Evolutionary conservation across 2,113 vertebrate species (phyloP).

Genomic region (Neodon shergylaensis): DNA sequence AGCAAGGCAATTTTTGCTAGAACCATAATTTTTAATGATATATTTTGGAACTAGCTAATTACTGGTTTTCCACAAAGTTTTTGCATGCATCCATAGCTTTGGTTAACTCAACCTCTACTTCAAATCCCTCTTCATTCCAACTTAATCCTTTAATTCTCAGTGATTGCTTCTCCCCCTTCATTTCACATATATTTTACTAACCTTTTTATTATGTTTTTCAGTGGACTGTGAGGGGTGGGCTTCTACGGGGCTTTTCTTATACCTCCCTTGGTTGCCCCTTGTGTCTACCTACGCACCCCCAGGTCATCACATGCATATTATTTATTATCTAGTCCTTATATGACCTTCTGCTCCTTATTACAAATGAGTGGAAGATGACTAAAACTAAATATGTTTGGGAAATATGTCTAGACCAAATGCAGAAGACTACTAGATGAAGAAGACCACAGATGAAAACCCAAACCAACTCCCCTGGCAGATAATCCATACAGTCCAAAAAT

Average conservation of each 20-base stretch:
- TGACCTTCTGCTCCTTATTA: background rate
- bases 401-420: background rate
- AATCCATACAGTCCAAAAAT: background rate
- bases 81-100: background rate
- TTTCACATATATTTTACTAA: background rate
- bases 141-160: background rate
- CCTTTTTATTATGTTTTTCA: background rate
- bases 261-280: too few relatives aligned
- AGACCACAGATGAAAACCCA: background rate
- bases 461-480: background rate
- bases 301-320: background rate
- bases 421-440: background rate
- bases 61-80: background rate
- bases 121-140: background rate
- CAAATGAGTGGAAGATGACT: background rate
- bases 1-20: background rate
- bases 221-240: too few relatives aligned
- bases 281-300: fast-evolving
- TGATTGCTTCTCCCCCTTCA: background rate
- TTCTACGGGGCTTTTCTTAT: too few relatives aligned
- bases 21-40: background rate
- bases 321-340: background rate
- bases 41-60: background rate
- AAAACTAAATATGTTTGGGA: background rate
- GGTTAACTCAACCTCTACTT: background rate